Base-by-base conservation (phyloP, 2,113 vertebrate species). In the Chamaetylas fuelleborni region DNA sequence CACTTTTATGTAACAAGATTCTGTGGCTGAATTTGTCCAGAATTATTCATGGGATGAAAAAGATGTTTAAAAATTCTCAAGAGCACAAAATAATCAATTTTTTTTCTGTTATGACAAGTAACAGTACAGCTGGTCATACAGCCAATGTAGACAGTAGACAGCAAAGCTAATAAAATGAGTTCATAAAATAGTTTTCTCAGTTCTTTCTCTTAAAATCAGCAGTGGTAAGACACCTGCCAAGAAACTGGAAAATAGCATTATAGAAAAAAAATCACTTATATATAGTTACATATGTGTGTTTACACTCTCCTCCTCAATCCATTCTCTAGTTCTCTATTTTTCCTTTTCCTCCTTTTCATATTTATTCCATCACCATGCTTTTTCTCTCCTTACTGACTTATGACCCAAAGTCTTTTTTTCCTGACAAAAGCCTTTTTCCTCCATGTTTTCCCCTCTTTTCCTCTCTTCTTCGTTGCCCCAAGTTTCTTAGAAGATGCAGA, bases 31-130 rank as follows among this genome's bases (percentile, higher is more conserved):
- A 74, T 83, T 92, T 86, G 20, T 67, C 43, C 14, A 73, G 29
- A 88, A 86, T 61, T 90, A 86, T 72, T 82, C 54, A 65, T 33
- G 19, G 64, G 17, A 81, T 81, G 45, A 80, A 94, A 93, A 94
- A 88, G 19, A 80, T 83, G 12, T 83, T 62, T 7, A 69, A 87
- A 74, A 56, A n/a, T 50, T 65, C 26, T 78, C 8, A 58, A 25
- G 40, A 64, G 25, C 25, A 71, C 9, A 78, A 91, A 86, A 67
- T 40, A 78, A 71, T 67, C 9, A 4, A 38, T 86, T 86, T 70
- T 85, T 51, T 51, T 94, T 69, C 58, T 76, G 8, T 73, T 82
- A 42, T 43, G 50, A 70, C 19, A 69, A 76, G 31, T 61, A 86
- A 34, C 16, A 45, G 12, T 70, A 61, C 24, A 60, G 56, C 14